phyloP scores from a whole-genome alignment of 1,140 invertebrate genomes.

The Drosophila auraria region DNA sequence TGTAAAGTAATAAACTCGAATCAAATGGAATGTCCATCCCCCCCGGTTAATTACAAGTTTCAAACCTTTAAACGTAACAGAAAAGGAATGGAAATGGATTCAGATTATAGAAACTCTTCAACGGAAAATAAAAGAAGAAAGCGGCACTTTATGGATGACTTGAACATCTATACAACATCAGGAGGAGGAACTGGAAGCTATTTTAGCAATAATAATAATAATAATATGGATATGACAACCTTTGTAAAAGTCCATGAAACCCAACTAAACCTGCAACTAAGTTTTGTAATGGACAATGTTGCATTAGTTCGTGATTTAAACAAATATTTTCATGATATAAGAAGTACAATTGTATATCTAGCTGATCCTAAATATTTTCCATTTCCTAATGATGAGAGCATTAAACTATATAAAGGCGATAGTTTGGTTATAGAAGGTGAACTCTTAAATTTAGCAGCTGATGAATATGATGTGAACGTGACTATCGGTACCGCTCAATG shows the following conservation, averaged over 20 bases:
- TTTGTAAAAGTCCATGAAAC: conserved; percentile 85
- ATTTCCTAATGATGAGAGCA: conserved; percentile 90
- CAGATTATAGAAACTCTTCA: conserved; percentile 5
- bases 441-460: conserved; percentile 95
- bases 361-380: conserved; percentile 96
- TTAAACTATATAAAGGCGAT: conserved; percentile 97
- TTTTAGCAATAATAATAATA: conserved; percentile 18
- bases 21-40: conserved; percentile 98
- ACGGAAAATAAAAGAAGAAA: conserved; percentile 25
- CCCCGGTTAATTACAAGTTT: conserved; percentile 90
- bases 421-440: conserved; percentile 98
- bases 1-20: conserved; percentile 95
- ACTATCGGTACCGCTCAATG: conserved; percentile 95
- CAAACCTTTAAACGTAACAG: conserved; percentile 28
- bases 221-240: conserved; percentile 63
- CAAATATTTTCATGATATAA: conserved; percentile 92
- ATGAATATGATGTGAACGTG: conserved; percentile 96
- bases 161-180: conserved; percentile 53
- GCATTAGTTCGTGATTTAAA: conserved; percentile 94
- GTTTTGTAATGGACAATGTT: conserved; percentile 98
- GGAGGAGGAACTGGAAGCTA: conserved; percentile 48
- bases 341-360: conserved; percentile 93
- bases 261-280: conserved; percentile 90
- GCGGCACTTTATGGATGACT: conserved; percentile 33
- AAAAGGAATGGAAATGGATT: conserved; percentile 2